These are phyloP conservation scores for Lepidotrigona ventralis DNA, from an alignment of 1,140 invertebrate species.

Conservation along the genomic window DNA sequence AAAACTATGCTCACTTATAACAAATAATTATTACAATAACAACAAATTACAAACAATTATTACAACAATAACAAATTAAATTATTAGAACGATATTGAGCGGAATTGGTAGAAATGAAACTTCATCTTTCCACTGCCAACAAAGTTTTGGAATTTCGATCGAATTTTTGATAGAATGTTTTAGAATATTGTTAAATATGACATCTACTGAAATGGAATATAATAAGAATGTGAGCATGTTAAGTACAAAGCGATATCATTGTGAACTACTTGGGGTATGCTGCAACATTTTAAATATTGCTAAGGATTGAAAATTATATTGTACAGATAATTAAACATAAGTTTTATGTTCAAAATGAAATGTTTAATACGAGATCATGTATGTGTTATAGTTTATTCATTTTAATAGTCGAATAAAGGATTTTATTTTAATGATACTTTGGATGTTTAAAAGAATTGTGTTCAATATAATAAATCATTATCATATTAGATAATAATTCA, in stretches of 20 bases:
- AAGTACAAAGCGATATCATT: conserved; percentile 57
- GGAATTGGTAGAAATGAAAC: not conserved
- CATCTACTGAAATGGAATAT: not conserved
- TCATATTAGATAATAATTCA: conserved; percentile 27
- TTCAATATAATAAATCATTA: conserved; percentile 23
- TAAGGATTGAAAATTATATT: conserved; percentile 29
- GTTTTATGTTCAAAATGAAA: conserved; percentile 11
- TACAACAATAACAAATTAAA: not conserved
- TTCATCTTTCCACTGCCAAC: conserved; percentile 39
- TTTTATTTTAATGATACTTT: conserved; percentile 23
- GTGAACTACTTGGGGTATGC: not conserved
- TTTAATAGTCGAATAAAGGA: conserved; percentile 22
- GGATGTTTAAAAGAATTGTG: conserved; percentile 30
- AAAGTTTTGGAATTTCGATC: not conserved
- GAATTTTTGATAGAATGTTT: not conserved
- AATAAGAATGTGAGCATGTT: conserved; percentile 53
- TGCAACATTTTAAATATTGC: conserved; percentile 18
- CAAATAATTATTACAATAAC: not conserved
- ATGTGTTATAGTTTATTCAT: not conserved
- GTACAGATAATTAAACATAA: conserved; percentile 48
- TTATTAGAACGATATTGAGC: not conserved
- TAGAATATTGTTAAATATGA: not conserved
- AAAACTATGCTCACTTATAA: not conserved
- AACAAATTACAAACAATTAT: not conserved
- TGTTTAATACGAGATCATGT: not conserved